Base-by-base conservation (phyloP, 1,140 invertebrate genomes). In the Camponotus pennsylvanicus region DNA sequence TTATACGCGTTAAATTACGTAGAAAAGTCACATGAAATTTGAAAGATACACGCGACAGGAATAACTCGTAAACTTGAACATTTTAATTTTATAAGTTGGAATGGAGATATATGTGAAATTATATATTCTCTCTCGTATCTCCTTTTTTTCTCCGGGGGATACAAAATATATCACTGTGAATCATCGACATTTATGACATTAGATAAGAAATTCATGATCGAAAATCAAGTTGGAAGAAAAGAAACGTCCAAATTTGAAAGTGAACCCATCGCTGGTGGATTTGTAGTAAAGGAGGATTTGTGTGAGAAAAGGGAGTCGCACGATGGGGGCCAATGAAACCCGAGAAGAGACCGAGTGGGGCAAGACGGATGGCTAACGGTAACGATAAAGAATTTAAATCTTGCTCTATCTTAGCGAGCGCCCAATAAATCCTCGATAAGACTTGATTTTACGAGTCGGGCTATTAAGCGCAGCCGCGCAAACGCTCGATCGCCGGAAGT, bases 311-410 rank as follows among this genome's bases (percentile, higher is more conserved):
- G 85, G 69, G 55, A 83, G 66, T 61, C 59, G 13, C 45, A 15
- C 45, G 67, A 82, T 73, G 67, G 73, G 78, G 66, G 7, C 67
- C 52, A 34, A 27, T 34, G 67, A 71, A 73, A 82, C 59, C 79
- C 67, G 37, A 70, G 45, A 69, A 45, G 34, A 70, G 77, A 21
- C 0, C 6, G 49, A 18, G 11, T 13, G 66, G 3, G 55, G 55
- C 42, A 77, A 87, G 80, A 84, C 63, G 64, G 82, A 85, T 77
- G 80, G 86, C 18, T 87, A 85, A 87, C 63, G 86, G 86, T 77
- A 77, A 85, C 80, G 86, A 87, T 87, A 87, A 87, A 87, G 80
- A 85, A 87, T 87, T 87, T 85, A 85, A 87, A 87, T 87, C 86
- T 87, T 77, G 86, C 73, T 63, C 61, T 85, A 85, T 85, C 86